Percentiles rank a stretch among this genome's conserved stretches.
Conservation (phyloP, 2,888 invertebrate genomes). For the Ophion ventricosus region DNA sequence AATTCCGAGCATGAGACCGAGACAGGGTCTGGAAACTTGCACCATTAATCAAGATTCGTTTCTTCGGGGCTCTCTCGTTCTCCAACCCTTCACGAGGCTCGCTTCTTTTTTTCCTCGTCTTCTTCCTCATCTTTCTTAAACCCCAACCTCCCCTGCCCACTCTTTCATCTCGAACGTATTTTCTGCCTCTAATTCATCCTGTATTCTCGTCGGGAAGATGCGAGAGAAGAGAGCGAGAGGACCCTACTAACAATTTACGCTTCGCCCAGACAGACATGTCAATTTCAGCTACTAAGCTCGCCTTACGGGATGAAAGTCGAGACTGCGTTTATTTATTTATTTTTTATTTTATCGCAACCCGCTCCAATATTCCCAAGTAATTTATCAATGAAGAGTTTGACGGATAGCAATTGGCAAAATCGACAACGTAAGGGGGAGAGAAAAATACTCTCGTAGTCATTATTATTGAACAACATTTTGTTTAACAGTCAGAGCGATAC, state of each 20-base stretch:
- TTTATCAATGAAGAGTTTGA: background rate
- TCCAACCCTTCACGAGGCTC: conserved; percentile 32
- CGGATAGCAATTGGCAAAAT: background rate
- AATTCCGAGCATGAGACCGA: conserved; percentile 75
- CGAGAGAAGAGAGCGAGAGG: background rate
- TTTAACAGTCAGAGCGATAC: background rate
- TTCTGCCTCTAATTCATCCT: conserved; percentile 26
- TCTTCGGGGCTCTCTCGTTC: conserved; percentile 68
- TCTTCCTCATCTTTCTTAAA: conserved; percentile 42
- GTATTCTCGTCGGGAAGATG: conserved; percentile 24
- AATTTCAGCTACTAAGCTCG: conserved; percentile 39
- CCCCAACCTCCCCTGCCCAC: background rate
- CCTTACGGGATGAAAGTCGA: conserved; percentile 2
- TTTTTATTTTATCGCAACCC: background rate
- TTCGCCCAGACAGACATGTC: conserved; percentile 42
- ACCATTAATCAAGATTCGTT: conserved; percentile 82
- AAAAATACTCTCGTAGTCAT: background rate
- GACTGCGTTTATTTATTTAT: background rate
- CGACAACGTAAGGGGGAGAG: background rate
- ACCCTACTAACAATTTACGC: conserved; percentile 47
- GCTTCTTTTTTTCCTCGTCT: conserved; percentile 38
- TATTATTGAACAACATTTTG: background rate
- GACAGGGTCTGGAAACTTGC: conserved; percentile 76
- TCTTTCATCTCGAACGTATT: conserved; percentile 29
- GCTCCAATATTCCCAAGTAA: background rate